Base-by-base conservation (phyloP, 2,797 vertebrate species). In the Premnoplex brunnescens region DNA sequence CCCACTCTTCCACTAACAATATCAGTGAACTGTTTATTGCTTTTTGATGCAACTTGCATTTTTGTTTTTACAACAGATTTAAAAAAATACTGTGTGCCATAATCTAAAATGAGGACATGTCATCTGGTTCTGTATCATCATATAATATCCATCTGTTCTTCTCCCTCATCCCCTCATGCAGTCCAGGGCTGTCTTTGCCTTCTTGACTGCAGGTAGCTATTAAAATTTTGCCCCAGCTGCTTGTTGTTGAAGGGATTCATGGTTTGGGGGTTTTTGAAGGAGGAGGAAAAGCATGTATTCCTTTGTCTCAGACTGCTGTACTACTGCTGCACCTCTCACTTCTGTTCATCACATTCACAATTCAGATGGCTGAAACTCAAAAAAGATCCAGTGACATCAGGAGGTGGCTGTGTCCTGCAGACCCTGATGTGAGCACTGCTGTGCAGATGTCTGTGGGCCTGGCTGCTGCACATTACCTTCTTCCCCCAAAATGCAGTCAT, bases 251-350 rank as follows among this genome's bases (percentile, higher is more conserved):
- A 6, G 3, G 12, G 2, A 0, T 16, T 60, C 54, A 7, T 67
- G 17, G 7, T 37, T 75, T 83, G 6, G 15, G 18, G 2, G 3
- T 78, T 64, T 77, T 54, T 30, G 39, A 23, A 12, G 18, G 2
- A 0, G 0, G 4, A 4, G 3, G 7, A n/a, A 92, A 59, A 5
- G 5, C 22, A 8, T 10, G 9, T 24, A 8, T 24, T 49, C 10
- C 12, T 74, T 80, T 84, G 62, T 13, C 26, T 89, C 26, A 44
- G 41, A 54, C 23, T 26, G 9, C 44, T 76, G 20, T 62, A n/a
- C 26, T 14, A 49, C 21, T 26, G 9, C 44, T 76, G 18, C 59
- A 28, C 26, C 17, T 39, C 41, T 72, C 7, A 1, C 9, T 69
- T 54, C 43, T 66, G 21, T 27, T 68, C 43, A 36, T 34, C 22